Percentiles rank a stretch among this genome's conserved stretches.
phyloP scores from a whole-genome alignment of 2,888 invertebrate genomes.

The Melinaea menophilus region DNA sequence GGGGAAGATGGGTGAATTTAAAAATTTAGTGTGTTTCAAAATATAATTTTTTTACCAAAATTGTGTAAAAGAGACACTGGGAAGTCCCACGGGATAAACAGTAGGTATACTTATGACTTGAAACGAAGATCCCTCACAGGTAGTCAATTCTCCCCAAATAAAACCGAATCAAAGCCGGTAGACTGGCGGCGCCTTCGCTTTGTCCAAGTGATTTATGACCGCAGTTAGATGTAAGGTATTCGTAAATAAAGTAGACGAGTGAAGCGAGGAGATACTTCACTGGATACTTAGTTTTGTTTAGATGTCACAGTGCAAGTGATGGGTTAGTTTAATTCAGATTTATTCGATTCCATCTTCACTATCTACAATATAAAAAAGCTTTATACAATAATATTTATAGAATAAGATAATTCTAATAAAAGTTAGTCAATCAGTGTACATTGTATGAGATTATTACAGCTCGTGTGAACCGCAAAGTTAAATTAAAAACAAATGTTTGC shows the following conservation, averaged over 20 bases:
- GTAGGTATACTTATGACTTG: not conserved
- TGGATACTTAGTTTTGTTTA: no score
- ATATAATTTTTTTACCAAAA: no score
- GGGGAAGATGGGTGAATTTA: no score
- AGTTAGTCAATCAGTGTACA: constrained; percentile 12
- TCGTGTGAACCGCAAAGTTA: constrained; percentile 31
- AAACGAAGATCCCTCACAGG: not conserved
- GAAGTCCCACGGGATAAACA: no score
- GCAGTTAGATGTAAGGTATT: constrained; percentile 4
- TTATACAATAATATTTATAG: not conserved
- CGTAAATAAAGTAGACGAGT: constrained; percentile 6
- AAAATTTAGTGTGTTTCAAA: no score
- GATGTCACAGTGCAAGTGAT: no score
- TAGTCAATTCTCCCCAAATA: constrained; percentile 8
- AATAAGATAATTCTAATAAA: not conserved
- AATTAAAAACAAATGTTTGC: constrained; percentile 38
- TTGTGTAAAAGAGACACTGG: no score
- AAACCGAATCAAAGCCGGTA: constrained; percentile 6
- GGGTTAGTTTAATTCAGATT: no score
- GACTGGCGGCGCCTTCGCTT: constrained; percentile 7
- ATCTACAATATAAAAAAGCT: not conserved
- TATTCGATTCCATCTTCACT: no score
- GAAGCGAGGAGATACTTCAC: not conserved
- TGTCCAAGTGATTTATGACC: constrained; percentile 5
- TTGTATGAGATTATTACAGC: constrained; percentile 7